Evolutionary conservation across 1,140 invertebrate species (phyloP), one percentile per base, ranked within the genome.

Genomic region (Medauroidea extradentata): DNA sequence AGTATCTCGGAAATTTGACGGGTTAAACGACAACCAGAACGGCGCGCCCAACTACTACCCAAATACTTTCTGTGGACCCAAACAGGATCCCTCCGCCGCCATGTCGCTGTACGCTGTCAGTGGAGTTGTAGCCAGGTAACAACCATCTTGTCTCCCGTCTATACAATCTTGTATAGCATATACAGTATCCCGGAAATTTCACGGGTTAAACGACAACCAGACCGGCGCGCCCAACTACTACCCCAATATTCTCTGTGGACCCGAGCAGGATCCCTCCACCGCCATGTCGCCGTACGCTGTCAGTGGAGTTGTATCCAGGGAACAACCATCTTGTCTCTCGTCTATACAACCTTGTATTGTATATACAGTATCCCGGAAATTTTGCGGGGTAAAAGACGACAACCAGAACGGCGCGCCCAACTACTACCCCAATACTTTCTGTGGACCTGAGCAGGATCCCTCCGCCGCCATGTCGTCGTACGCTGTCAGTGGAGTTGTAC

Each of bases 391-490:
- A 18, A 59, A 81, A 85, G 65, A 61, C 38, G 54, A 53, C 23
- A 43, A 57, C 24, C 51, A 66, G 52, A 77, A 59, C 62, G 78
- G 76, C 51, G 81, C 81, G 41, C 85, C 85, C 2, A 85, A 85
- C 69, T 86, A 86, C 67, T 83, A 75, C 68, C 85, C 85, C 0
- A 86, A 86, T 73, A 83, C 81, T 65, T 87, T 86, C 70, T 67
- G 64, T 56, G 83, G 82, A 14, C 80, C 81, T 4, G 34, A 66
- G 23, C 61, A 67, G 34, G 57, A 63, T 59, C 39, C 65, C 46
- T 16, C 38, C 43, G 51, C 49, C n/a, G 49, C 59, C 16, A 62
- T 63, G 24, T 43, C 46, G 2, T 61, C 51, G 2, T 71, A 55
- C 24, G 51, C 59, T 23, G 46, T 72, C 4, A 59, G 68, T 53